These are phyloP conservation scores for Molorchus minor DNA, from an alignment of 2,888 invertebrate species.

Conservation along the genomic window DNA sequence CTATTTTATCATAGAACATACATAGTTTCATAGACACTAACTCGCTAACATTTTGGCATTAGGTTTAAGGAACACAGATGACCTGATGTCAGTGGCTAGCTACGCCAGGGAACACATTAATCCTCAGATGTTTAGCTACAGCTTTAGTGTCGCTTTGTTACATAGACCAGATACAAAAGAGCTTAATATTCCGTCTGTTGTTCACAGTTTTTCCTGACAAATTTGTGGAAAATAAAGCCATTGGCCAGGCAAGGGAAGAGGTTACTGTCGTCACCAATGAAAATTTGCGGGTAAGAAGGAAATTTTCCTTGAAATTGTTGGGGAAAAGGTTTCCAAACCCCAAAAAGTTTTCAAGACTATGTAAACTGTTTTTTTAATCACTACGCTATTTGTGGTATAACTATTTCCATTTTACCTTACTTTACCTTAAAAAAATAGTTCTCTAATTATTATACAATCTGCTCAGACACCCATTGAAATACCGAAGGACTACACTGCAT, in stretches of 20 bases:
- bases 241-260: conserved; percentile 75
- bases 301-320: no score
- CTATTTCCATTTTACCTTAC: no score
- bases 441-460: conserved; percentile 1
- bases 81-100: conserved; percentile 75
- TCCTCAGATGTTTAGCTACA: conserved; percentile 83
- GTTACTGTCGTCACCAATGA: conserved; percentile 68
- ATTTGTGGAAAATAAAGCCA: conserved; percentile 79
- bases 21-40: background rate
- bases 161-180: conserved; percentile 78
- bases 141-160: conserved; percentile 77
- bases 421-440: background rate
- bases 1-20: background rate
- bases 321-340: background rate
- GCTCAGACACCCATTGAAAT: conserved; percentile 73
- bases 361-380: no score
- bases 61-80: conserved; percentile 77
- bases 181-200: conserved; percentile 76
- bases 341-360: background rate
- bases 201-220: conserved; percentile 84
- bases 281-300: conserved; percentile 71
- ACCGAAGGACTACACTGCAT: conserved; percentile 79
- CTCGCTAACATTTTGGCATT: conserved; percentile 32
- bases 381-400: no score
- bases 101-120: conserved; percentile 79